Base-by-base conservation (phyloP, 2,888 invertebrate genomes). In the Drosophila nigritarsus region DNA sequence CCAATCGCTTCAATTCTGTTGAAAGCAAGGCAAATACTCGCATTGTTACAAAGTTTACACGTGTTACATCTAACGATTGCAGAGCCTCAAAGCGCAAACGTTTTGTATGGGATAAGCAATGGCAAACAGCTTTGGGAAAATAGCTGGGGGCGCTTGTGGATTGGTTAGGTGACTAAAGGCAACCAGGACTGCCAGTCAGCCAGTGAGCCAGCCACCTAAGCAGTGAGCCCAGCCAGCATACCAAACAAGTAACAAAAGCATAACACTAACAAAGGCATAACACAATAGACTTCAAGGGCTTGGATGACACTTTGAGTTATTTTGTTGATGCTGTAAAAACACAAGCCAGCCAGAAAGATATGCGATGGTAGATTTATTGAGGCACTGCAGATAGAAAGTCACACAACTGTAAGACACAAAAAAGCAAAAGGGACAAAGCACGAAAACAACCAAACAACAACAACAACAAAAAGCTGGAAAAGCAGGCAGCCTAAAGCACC, bases 251-350 rank as follows among this genome's bases (percentile, higher is more conserved):
- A 66, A 53, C 54, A 68, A 73, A 68, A 71, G 70, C 78, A 75
- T 75, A 71, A 67, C 79, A 71, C 63, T 73, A 67, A 72, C 74
- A 82, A 67, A 75, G 80, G 69, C 78, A 75, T 65, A 72, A 80
- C 82, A 83, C 87, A 85, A 87, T 85, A 85, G 85, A 85, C 85
- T 87, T 87, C 79, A 84, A 87, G 87, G 87, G 87, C 84, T 83
- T 81, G 81, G 84, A 85, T 85, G 87, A 87, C 85, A 85, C 87
- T 84, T 84, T 84, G 83, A 83, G 86, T 84, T 85, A 84, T 85
- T 84, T 83, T 84, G 85, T 83, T 84, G 84, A 86, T 84, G 84
- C 81, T 81, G 84, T 75, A 79, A 82, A 84, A 84, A 77, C 79
- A 82, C 72, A 63, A 71, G 63, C 62, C 61, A 50, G 67, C 71